A percentile compares a stretch with the other conserved stretches of the same genome.
These are phyloP conservation scores for Scylla paramamosain DNA, from an alignment of 1,140 invertebrate genomes.

Conservation along the genomic window DNA sequence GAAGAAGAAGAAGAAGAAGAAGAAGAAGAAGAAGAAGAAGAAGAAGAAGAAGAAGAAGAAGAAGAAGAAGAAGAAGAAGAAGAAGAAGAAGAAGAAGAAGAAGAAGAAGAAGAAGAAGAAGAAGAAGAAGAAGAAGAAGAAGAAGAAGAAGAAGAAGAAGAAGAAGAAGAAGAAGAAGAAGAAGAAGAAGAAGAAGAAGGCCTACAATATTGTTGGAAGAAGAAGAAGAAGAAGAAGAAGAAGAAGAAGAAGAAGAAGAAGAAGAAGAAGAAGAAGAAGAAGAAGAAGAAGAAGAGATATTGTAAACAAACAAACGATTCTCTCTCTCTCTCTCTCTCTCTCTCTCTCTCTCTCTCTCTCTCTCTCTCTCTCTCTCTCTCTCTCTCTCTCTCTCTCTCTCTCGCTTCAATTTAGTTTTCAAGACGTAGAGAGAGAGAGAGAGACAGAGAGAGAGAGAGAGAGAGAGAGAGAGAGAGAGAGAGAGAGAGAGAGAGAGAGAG, in stretches of 20 bases:
- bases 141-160: not conserved
- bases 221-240: not conserved
- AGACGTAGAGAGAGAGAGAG: conserved; percentile 41
- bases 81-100: not conserved
- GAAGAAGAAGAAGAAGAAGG: too few relatives aligned
- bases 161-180: not conserved
- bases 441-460: conserved; percentile 39
- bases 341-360: too few relatives aligned
- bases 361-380: too few relatives aligned
- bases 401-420: too few relatives aligned
- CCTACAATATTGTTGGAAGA: too few relatives aligned
- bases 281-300: not conserved
- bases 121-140: not conserved
- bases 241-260: not conserved
- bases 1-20: not conserved
- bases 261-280: not conserved
- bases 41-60: not conserved
- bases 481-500: conserved; percentile 43
- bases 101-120: not conserved
- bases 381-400: too few relatives aligned
- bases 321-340: too few relatives aligned
- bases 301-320: not conserved
- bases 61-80: too few relatives aligned
- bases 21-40: not conserved
- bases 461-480: not conserved